Conservation (phyloP, 2,888 invertebrate species). For the Cataglyphis rosenhaueri region DNA sequence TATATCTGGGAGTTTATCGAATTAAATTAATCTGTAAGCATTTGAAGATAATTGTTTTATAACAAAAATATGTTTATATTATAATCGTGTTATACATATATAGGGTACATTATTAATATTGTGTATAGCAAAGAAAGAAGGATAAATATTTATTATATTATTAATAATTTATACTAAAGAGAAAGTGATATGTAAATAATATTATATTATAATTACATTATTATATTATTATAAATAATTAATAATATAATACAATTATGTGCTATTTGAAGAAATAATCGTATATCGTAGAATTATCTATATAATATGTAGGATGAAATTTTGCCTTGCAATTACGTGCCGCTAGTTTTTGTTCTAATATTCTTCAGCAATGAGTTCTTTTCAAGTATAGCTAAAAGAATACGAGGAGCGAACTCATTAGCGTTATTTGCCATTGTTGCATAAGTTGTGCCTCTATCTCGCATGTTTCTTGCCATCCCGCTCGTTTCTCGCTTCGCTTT, state of each 20-base stretch:
- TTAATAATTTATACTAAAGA: neutral
- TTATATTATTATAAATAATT: neutral
- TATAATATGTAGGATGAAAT: neutral
- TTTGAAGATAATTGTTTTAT: neutral
- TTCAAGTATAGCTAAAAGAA: conserved; percentile 64
- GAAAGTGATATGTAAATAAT: neutral
- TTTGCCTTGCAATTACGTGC: neutral
- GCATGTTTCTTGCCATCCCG: conserved; percentile 48
- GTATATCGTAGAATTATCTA: neutral
- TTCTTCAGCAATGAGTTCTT: conserved; percentile 16
- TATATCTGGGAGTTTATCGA: neutral
- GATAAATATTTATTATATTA: neutral
- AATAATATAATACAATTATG: neutral
- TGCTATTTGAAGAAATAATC: neutral
- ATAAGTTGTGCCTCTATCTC: conserved; percentile 78
- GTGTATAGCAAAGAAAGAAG: neutral
- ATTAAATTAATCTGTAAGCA: neutral
- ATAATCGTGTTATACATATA: neutral
- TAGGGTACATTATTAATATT: neutral
- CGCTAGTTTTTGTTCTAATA: conserved; percentile 51
- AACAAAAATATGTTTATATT: conserved; percentile 1
- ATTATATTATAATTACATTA: neutral
- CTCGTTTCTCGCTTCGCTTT: conserved; percentile 43
- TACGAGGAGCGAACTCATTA: conserved; percentile 81
- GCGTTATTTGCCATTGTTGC: conserved; percentile 85